Evolutionary conservation across 2,797 vertebrate genomes (phyloP).

Genomic region (Rhinogobio ventralis): DNA sequence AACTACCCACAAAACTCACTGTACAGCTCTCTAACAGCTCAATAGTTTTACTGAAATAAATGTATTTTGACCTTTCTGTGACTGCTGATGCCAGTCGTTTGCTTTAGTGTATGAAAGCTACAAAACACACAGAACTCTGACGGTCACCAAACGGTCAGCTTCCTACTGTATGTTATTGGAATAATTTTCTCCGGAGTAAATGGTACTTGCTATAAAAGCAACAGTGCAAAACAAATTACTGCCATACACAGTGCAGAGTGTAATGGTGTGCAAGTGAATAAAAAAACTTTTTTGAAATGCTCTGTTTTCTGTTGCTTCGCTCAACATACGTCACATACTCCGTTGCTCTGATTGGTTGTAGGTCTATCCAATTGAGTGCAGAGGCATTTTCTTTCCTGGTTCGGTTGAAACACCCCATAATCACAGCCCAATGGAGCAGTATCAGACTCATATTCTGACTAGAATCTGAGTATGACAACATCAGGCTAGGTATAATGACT

Average conservation of each 20-base stretch:
- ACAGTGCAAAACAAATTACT: conserved; percentile 69
- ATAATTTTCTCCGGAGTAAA: conserved; percentile 30
- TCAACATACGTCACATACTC: too few species aligned
- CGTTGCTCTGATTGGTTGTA: too few species aligned
- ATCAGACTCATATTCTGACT: too few species aligned
- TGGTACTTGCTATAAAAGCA: conserved; percentile 11
- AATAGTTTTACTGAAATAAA: background rate
- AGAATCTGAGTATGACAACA: too few species aligned
- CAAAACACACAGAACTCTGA: background rate
- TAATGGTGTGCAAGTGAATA: conserved; percentile 59
- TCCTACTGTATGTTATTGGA: conserved; percentile 25
- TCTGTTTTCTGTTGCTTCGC: too few species aligned
- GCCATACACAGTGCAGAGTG: conserved; percentile 52
- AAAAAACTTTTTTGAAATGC: too few species aligned
- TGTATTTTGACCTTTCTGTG: conserved; percentile 2
- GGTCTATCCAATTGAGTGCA: too few species aligned
- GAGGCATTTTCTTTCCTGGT: too few species aligned
- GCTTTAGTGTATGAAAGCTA: background rate
- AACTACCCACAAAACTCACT: background rate
- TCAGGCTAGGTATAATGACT: too few species aligned
- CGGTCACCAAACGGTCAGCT: conserved; percentile 11
- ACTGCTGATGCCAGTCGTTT: conserved; percentile 20
- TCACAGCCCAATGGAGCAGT: too few species aligned
- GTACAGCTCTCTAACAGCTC: background rate
- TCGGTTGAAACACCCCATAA: too few species aligned